Percentiles rank a stretch among this genome's conserved stretches.
These are phyloP conservation scores for Bombus ignitus DNA, from an alignment of 1,140 invertebrate genomes.

Conservation along the genomic window DNA sequence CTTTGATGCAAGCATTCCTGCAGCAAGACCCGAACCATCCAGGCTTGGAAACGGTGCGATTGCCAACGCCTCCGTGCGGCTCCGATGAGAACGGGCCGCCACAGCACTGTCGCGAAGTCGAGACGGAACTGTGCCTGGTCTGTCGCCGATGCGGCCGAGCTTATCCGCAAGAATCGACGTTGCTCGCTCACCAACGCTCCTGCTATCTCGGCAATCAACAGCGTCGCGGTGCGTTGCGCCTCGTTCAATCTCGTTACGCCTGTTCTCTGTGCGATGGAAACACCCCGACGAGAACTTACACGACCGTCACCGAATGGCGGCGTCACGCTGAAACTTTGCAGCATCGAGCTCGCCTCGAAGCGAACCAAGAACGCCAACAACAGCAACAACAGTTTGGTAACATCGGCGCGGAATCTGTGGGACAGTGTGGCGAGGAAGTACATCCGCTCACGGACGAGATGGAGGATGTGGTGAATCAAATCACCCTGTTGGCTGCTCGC, in stretches of 20 bases:
- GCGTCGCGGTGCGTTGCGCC: conserved; percentile 85
- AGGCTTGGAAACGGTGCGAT: conserved; percentile 86
- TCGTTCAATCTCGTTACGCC: conserved; percentile 88
- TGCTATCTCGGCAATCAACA: conserved; percentile 87
- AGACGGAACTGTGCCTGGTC: conserved; percentile 91
- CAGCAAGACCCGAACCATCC: conserved; percentile 86
- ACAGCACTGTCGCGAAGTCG: conserved; percentile 84
- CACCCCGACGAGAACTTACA: conserved; percentile 83
- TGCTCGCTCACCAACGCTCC: conserved; percentile 88
- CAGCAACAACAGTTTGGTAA: conserved; percentile 51
- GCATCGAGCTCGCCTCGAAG: conserved; percentile 80
- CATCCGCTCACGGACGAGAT: conserved; percentile 89
- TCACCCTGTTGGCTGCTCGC: conserved; percentile 89
- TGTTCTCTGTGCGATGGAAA: conserved; percentile 87
- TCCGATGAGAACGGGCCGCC: conserved; percentile 79
- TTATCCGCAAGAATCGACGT: conserved; percentile 88
- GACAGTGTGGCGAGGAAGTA: conserved; percentile 76
- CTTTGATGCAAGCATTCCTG: conserved; percentile 86
- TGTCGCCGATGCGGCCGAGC: conserved; percentile 94
- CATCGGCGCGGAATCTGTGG: conserved; percentile 46
- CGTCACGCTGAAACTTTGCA: conserved; percentile 86
- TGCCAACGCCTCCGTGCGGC: conserved; percentile 76
- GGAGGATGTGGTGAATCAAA: conserved; percentile 92
- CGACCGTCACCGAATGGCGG: conserved; percentile 85
- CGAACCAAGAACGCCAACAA: conserved; percentile 69